These are phyloP conservation scores for Tipula lateralis DNA, from an alignment of 2,888 invertebrate species.

Conservation along the genomic window DNA sequence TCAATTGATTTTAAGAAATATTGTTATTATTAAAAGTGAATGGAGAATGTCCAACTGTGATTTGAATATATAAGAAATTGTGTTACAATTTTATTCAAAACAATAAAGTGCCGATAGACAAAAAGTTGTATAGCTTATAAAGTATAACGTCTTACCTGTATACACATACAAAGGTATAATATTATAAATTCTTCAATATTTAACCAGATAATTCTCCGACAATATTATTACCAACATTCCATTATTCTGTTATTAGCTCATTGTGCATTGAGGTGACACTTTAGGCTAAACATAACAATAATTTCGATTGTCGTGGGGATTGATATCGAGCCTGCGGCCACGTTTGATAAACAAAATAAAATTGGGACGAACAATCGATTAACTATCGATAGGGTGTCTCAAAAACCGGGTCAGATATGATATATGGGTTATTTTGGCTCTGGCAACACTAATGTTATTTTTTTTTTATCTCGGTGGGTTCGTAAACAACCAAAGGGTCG, in stretches of 20 bases:
- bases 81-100: not conserved
- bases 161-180: not conserved
- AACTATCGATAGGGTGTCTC: too few species aligned
- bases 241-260: not conserved
- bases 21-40: conserved; percentile 2
- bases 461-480: too few species aligned
- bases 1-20: not conserved
- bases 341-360: not conserved
- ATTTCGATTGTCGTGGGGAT: not conserved
- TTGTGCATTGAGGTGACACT: not conserved
- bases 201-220: not conserved
- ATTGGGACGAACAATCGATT: not conserved
- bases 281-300: not conserved
- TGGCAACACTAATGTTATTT: too few species aligned
- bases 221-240: not conserved
- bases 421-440: too few species aligned
- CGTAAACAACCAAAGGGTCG: too few species aligned
- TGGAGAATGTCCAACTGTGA: conserved; percentile 1
- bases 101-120: conserved; percentile 19
- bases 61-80: not conserved
- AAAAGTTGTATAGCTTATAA: not conserved
- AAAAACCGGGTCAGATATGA: too few species aligned
- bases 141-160: not conserved
- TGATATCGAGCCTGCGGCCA: not conserved
- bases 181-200: not conserved